Evolutionary conservation across 1,140 invertebrate genomes (phyloP), one percentile per base, ranked within the genome.

Genomic region (Asobara japonica): DNA sequence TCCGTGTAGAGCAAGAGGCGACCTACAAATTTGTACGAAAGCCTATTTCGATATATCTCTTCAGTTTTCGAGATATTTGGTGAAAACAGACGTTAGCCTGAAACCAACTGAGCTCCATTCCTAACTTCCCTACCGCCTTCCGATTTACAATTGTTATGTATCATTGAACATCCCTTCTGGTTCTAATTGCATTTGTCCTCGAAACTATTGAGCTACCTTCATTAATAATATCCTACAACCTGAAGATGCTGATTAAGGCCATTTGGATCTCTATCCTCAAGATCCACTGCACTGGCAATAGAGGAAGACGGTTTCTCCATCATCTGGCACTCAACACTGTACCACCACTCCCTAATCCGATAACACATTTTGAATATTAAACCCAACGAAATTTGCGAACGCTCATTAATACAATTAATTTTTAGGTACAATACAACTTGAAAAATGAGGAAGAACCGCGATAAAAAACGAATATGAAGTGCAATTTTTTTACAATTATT

Each of bases 251-350:
- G 89, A 79, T 92, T 93, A 36, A 93, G 81, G 74, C 86, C 90
- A 75, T 92, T 91, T 0, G 92, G 92, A 79, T 93, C 92, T 71
- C 92, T 83, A 67, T 93, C 91, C 71, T 93, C 91, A 11, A 93
- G 83, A 45, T 91, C 89, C 29, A 89, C 83, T 2, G 79, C 78
- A 20, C 88, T 86, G 22, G 83, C 88, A 64, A 80, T 80, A 22
- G 83, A 84, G 7, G 85, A 86, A 51, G 78, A 81, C 4, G 80
- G 76, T 74, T 87, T 87, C 20, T 84, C 82, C 81, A 85, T 84
- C 71, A 79, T 81, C 83, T 80, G 75, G 82, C 84, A 62, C 48
- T 73, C 60, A 33, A 84, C 80, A 76, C 78, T 70, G 16, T 77
- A 45, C 70, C 66, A 65, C 76, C 76, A 69, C 79, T 80, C n/a